These are phyloP conservation scores for Ibycter americanus DNA, from an alignment of 2,797 vertebrate species.

Conservation along the genomic window DNA sequence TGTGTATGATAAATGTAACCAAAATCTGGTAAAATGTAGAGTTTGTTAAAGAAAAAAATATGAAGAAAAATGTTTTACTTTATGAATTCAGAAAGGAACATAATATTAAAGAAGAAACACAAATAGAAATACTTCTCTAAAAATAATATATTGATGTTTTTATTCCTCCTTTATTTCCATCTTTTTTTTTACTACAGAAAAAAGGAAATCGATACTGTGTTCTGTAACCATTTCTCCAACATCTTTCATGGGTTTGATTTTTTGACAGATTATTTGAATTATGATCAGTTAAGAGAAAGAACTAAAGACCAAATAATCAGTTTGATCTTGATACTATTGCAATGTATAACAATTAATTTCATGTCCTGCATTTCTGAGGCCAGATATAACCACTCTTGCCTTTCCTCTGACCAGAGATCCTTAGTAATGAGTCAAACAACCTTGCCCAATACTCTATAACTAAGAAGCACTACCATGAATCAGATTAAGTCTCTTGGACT, in stretches of 20 bases:
- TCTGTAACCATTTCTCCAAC: not conserved
- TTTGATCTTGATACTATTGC: not conserved
- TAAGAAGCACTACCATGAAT: not conserved
- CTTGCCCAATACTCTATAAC: not conserved
- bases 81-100: not conserved
- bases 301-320: not conserved
- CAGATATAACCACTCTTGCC: not conserved
- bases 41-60: not conserved
- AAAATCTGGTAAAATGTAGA: not conserved
- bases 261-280: not conserved
- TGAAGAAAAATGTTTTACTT: not conserved
- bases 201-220: not conserved
- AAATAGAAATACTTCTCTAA: not conserved
- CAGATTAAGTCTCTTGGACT: not conserved
- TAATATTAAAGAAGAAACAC: not conserved
- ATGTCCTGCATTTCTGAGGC: not conserved
- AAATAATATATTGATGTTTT: not conserved
- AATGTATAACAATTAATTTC: not conserved
- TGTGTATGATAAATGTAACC: not conserved
- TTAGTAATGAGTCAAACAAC: not conserved
- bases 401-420: not conserved
- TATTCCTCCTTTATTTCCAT: not conserved
- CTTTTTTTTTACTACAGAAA: not conserved
- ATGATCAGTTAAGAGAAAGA: not conserved
- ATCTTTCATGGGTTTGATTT: not conserved